Evolutionary conservation across 2,113 vertebrate species (phyloP).

Genomic region (Caloenas nicobarica): DNA sequence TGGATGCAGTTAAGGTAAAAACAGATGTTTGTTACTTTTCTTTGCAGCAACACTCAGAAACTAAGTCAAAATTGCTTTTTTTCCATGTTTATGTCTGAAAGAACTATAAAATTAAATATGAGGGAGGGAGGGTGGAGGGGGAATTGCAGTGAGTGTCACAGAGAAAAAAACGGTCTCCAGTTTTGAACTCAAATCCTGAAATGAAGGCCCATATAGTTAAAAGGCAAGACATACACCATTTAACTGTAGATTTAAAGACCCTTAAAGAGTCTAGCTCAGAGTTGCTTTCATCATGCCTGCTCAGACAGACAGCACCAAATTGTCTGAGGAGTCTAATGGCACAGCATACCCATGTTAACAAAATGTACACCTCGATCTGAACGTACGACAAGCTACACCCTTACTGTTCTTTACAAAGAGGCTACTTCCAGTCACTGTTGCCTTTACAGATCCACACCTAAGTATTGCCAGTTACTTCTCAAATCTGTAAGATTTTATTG

Average conservation of each 20-base stretch:
- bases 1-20: conserved; percentile 80
- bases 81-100: conserved; percentile 73
- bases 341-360: not conserved
- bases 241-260: conserved; percentile 37
- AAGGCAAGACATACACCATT: conserved; percentile 31
- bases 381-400: not conserved
- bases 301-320: not conserved
- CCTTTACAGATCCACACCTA: not conserved
- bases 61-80: conserved; percentile 74
- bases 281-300: not conserved
- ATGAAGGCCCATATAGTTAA: conserved; percentile 23
- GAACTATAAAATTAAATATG: conserved; percentile 70
- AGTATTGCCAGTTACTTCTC: not conserved
- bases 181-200: conserved; percentile 43
- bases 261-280: not conserved
- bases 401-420: not conserved
- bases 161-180: conserved; percentile 31
- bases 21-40: conserved; percentile 75
- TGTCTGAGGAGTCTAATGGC: not conserved
- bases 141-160: conserved; percentile 56
- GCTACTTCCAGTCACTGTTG: not conserved
- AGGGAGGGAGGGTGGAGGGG: conserved; percentile 46
- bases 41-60: conserved; percentile 75
- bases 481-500: not conserved
- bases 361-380: not conserved